Evolutionary conservation across 2,797 vertebrate genomes (phyloP), one percentile per base, ranked within the genome.

Genomic region (Propithecus perrieri): DNA sequence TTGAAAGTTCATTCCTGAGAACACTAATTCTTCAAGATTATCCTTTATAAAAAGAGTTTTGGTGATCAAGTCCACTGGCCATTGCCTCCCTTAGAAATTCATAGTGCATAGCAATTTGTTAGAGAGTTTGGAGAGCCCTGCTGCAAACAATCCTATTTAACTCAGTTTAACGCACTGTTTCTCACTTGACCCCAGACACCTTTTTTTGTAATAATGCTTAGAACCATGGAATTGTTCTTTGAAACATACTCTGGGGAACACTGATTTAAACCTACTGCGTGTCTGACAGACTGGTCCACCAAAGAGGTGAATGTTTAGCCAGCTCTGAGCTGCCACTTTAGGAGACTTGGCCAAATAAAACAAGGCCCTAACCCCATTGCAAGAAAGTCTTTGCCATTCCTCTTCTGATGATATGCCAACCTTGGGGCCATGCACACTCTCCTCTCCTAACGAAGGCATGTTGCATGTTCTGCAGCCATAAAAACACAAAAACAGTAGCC

Each of bases 51-150:
- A 71, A 61, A 63, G 20, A 2, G 4, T 53, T 93, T 83, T 79
- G 50, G 41, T 72, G 41, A 63, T 61, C 50, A 35, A 85, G 75
- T 20, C 38, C 30, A 33, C 14, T 24, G 13, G 10, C 1, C 33
- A 24, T 17, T 43, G 87, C 0, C 18, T 76, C 46, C 88, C 18
- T 28, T 30, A 5, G 61, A 69, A 9, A 53, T 26, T 20, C 13
- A 3, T 3, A 10, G 15, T 6, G 8, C 4, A 30, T 0, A 48
- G 69, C 2, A 4, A 57, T 8, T 3, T 53, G 33, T 43, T 30
- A 6, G 26, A 72, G 43, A 4, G 24, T 55, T 78, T 20, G 8
- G 22, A 57, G 48, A 63, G 7, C 1, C 10, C 20, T 4, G 2
- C 22, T 71, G 5, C 17, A 59, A 71, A 65, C 4, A 33, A 28